Evolutionary conservation across 2,888 invertebrate genomes (phyloP).

Genomic region (Cremastinae sp.): DNA sequence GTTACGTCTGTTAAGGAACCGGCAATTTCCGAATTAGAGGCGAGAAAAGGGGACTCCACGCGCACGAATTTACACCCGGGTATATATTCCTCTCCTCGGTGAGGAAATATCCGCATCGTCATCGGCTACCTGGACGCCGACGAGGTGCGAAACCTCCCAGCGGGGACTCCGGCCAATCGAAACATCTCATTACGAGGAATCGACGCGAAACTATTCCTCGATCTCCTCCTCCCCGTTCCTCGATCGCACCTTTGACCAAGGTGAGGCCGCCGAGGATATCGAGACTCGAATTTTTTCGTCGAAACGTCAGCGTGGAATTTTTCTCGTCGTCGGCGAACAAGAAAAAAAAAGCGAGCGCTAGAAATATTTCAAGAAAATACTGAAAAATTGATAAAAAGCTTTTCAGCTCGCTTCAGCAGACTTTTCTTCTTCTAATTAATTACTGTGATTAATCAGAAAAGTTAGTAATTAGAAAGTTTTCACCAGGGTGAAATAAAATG

Average conservation of each 20-base stretch:
- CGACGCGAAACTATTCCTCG: slow-evolving; percentile 30
- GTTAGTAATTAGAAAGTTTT: slow-evolving; percentile 84
- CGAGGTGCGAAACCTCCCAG: slow-evolving; percentile 69
- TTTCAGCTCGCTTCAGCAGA: slow-evolving; percentile 40
- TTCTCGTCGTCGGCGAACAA: too few relatives aligned
- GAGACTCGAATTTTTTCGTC: too few relatives aligned
- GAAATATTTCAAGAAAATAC: too few relatives aligned
- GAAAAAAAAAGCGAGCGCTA: too few relatives aligned
- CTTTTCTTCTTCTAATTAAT: slow-evolving; percentile 81
- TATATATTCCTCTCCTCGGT: slow-evolving; percentile 3
- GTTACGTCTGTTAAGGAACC: slow-evolving; percentile 71
- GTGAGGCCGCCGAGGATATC: too few relatives aligned
- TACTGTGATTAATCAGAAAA: slow-evolving; percentile 84
- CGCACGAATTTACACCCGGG: slow-evolving; percentile 42
- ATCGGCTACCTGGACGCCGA: slow-evolving; percentile 74
- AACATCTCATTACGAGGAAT: slow-evolving; percentile 69
- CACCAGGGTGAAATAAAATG: slow-evolving; percentile 81
- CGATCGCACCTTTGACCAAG: too few relatives aligned
- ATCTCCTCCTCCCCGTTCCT: too few relatives aligned
- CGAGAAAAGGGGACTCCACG: slow-evolving; percentile 64
- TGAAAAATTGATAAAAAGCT: slow-evolving; percentile 58
- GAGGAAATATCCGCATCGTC: slow-evolving; percentile 67
- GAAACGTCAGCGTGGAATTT: too few relatives aligned
- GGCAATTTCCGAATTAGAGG: slow-evolving; percentile 76
- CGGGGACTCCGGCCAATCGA: slow-evolving; percentile 70